A percentile compares a stretch with the other conserved stretches of the same genome.
These are phyloP conservation scores for Muscina levida DNA, from an alignment of 2,888 invertebrate species.

Conservation along the genomic window DNA sequence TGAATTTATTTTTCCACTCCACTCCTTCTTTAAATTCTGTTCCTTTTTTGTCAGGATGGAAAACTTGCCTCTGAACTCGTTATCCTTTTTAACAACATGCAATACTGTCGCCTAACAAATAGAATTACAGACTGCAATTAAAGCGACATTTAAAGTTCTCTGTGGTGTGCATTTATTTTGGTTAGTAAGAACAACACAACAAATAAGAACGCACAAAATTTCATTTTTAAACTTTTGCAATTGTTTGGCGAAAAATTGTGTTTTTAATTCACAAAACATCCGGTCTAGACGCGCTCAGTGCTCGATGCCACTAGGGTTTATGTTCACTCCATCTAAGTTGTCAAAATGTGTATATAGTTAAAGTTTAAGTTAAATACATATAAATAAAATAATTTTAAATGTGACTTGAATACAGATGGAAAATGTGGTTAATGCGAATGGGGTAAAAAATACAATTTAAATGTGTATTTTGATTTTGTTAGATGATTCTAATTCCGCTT, in stretches of 20 bases:
- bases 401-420: no score
- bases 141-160: slow-evolving; percentile 38
- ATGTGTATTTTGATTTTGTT: no score
- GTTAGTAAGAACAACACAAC: slow-evolving; percentile 2
- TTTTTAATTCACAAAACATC: slow-evolving; percentile 65
- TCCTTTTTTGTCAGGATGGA: no score
- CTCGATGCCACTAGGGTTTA: slow-evolving; percentile 45
- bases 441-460: no score
- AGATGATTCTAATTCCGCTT: no score
- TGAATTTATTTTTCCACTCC: no score
- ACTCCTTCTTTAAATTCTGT: no score
- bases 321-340: slow-evolving; percentile 27
- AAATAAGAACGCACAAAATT: slow-evolving; percentile 40
- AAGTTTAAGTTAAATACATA: not conserved
- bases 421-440: no score
- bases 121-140: not conserved
- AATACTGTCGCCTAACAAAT: not conserved
- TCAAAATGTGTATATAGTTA: not conserved
- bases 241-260: slow-evolving; percentile 56
- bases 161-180: slow-evolving; percentile 20
- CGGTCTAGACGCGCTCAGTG: slow-evolving; percentile 59
- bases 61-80: no score
- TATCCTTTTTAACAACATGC: no score
- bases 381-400: not conserved
- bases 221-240: slow-evolving; percentile 54